Percentiles rank a stretch among this genome's conserved stretches.
phyloP scores from a whole-genome alignment of 2,888 invertebrate species.

The Lasioglossum oenotherae region DNA sequence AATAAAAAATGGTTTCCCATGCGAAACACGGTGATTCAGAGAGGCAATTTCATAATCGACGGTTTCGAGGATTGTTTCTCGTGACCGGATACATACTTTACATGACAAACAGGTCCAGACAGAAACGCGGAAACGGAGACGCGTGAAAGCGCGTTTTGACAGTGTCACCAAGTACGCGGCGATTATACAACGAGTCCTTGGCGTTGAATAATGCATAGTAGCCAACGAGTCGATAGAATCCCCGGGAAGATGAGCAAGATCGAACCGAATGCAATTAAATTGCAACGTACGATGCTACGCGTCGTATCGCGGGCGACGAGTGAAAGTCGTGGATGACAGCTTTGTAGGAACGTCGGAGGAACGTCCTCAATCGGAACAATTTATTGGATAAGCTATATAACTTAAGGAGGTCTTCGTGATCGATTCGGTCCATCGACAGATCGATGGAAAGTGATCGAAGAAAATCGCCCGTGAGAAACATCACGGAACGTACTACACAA shows the following conservation, averaged over 20 bases:
- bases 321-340: constrained; percentile 66
- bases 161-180: constrained; percentile 70
- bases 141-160: constrained; percentile 66
- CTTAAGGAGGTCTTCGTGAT: constrained; percentile 24
- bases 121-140: constrained; percentile 65
- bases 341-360: constrained; percentile 41
- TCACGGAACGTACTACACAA: background rate
- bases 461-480: constrained; percentile 21
- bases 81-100: background rate
- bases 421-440: constrained; percentile 28
- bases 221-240: background rate
- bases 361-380: constrained; percentile 47
- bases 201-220: constrained; percentile 74
- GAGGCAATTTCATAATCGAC: background rate
- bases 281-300: constrained; percentile 47
- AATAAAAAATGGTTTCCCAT: background rate
- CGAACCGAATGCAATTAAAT: constrained; percentile 63
- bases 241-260: constrained; percentile 34
- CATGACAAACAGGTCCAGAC: constrained; percentile 34
- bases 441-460: constrained; percentile 54
- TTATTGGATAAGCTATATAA: constrained; percentile 38
- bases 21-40: background rate
- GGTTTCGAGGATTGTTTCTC: background rate
- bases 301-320: constrained; percentile 49
- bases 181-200: constrained; percentile 79